Evolutionary conservation across 2,113 vertebrate genomes (phyloP).

Genomic region (Neodon shergylaensis): DNA sequence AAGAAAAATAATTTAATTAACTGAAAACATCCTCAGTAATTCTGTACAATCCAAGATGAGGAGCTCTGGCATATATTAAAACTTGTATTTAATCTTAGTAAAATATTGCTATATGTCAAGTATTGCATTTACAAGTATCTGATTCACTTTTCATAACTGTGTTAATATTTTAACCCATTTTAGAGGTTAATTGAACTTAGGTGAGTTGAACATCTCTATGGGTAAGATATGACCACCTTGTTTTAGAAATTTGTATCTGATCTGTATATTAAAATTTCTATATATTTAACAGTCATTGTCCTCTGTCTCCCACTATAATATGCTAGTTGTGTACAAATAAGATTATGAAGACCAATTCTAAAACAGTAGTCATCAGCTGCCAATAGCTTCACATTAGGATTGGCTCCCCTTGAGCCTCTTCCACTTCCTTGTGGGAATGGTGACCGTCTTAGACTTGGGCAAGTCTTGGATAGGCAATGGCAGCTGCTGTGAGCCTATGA

Average conservation of each 20-base stretch:
- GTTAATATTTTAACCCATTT: not conserved
- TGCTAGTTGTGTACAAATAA: not conserved
- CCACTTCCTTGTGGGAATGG: not conserved
- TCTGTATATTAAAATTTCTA: not conserved
- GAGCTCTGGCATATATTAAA: not conserved
- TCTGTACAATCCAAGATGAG: not conserved
- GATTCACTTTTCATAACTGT: not conserved
- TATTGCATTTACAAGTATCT: slow-evolving; percentile 2
- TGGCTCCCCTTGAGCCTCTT: not conserved
- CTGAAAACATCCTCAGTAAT: not conserved
- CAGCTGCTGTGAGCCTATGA: not conserved
- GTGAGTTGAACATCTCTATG: not conserved
- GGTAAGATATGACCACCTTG: not conserved
- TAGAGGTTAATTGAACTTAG: slow-evolving; percentile 1
- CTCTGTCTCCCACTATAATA: not conserved
- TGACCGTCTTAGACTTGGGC: not conserved
- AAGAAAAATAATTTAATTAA: not conserved
- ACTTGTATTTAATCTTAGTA: not conserved
- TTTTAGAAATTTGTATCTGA: not conserved
- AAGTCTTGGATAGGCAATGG: not conserved
- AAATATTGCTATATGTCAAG: not conserved
- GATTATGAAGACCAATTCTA: not conserved
- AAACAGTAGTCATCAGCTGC: not conserved
- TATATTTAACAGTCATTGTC: not conserved
- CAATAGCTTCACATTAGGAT: not conserved